Base-by-base conservation (phyloP, 2,113 vertebrate genomes). In the Jacana jacana region DNA sequence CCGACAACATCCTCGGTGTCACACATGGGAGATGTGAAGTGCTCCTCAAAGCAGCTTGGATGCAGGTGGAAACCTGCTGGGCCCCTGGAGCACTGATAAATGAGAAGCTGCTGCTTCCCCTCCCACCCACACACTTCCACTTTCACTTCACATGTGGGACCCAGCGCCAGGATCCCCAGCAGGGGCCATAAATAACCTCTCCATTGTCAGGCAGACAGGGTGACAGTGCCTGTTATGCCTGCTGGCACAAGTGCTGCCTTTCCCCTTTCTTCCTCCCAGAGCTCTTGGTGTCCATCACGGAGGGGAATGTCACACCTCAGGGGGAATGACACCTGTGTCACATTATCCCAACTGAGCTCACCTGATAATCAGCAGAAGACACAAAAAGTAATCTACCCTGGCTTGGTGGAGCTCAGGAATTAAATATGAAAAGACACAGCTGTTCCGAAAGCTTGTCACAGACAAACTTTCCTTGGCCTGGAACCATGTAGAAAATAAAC, bases 101-200 rank as follows among this genome's bases (percentile, higher is more conserved):
- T 40, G 86, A 81, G 63, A 78, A 25, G 91, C 93, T 96, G 94
- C 93, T 95, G 97, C 97, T 98, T 98, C 97, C 98, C 98, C 98
- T 97, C 97, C 97, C 97, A 91, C 95, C 93, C 97, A 98, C 94
- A 96, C 97, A 98, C 97, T 97, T 97, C 95, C 97, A 97, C 97
- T 97, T 92, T 96, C 98, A 97, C 98, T 98, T 98, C 98, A 98
- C 98, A 98, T 97, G 97, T 98, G 97, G 95, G 97, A 96, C 97
- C 97, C 96, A 92, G 88, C 75, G 28, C 84, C 91, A 60, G 15
- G 16, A 95, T 82, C 75, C 79, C 73, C 76, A 93, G 97, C 96
- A 96, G 90, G 91, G 95, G 89, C 48, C 76, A 95, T 96, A 96
- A 97, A 96, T 93, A 97, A 92, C 71, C 60, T 64, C 73, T 61